These are phyloP conservation scores for Myopa tessellatipennis DNA, from an alignment of 2,888 invertebrate species.

Conservation along the genomic window DNA sequence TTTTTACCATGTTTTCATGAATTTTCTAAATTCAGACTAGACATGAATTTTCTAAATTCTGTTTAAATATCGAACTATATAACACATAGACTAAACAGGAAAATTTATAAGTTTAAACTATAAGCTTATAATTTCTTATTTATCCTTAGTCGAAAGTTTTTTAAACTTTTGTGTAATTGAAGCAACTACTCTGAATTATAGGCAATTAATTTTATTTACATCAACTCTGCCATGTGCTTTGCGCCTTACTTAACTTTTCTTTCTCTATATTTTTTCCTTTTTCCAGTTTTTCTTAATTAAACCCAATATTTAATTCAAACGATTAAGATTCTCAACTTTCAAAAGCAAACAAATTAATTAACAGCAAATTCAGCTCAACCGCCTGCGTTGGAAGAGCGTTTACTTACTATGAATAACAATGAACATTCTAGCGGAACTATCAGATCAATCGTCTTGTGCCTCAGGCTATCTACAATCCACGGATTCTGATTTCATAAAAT, in stretches of 20 bases:
- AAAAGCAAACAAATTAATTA: constrained; percentile 21
- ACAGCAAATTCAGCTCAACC: constrained; percentile 28
- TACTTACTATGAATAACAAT: constrained; percentile 1
- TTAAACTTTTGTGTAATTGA: background rate
- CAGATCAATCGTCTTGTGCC: background rate
- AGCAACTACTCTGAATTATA: background rate
- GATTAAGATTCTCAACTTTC: constrained; percentile 40
- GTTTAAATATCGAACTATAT: background rate
- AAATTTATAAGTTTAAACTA: background rate
- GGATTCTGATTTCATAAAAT: constrained; percentile 33
- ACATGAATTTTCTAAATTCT: background rate
- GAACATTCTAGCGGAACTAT: constrained; percentile 8
- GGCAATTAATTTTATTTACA: background rate
- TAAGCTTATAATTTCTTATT: no score
- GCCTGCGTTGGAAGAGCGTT: constrained; percentile 1
- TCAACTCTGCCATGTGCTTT: background rate
- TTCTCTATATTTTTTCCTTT: constrained; percentile 34
- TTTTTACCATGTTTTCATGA: background rate
- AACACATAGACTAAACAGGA: background rate
- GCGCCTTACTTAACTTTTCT: background rate
- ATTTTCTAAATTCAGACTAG: background rate
- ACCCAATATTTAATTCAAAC: constrained; percentile 36
- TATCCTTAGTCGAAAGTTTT: no score
- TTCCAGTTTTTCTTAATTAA: constrained; percentile 37
- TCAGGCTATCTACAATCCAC: constrained; percentile 5